A percentile compares a stretch with the other conserved stretches of the same genome.
phyloP scores from a whole-genome alignment of 2,113 vertebrate genomes.

The Onychostoma macrolepis region DNA sequence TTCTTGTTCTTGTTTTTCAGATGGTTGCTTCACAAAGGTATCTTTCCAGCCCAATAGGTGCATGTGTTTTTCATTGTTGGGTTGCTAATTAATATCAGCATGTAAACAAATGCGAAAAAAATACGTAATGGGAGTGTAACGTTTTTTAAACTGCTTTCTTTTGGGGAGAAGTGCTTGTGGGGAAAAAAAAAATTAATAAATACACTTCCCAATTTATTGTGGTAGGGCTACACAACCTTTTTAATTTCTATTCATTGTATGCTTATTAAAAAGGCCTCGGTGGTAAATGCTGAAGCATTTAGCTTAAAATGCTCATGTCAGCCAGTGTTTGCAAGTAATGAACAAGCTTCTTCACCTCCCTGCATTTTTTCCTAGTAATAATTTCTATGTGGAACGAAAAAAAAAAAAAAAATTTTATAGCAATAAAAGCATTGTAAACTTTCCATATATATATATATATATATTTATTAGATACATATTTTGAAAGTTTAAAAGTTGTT shows the following conservation, averaged over 20 bases:
- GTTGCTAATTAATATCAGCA: constrained; percentile 24
- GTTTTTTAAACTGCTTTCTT: not conserved
- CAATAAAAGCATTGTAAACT: not conserved
- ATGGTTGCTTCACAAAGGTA: not conserved
- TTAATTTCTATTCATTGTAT: not conserved
- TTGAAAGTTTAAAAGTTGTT: not conserved
- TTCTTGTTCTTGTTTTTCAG: not conserved
- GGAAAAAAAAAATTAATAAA: not conserved
- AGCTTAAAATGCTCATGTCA: not conserved
- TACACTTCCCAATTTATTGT: not conserved
- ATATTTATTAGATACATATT: not conserved
- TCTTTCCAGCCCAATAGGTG: constrained; percentile 17
- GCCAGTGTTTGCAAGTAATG: not conserved
- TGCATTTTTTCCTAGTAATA: not conserved
- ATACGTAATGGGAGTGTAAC: not conserved
- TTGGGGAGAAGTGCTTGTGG: not conserved
- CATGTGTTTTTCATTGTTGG: constrained; percentile 4
- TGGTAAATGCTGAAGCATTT: not conserved
- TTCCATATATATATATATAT: not conserved
- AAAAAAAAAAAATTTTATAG: not conserved
- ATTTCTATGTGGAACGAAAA: not conserved
- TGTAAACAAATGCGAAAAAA: not conserved
- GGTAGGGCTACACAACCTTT: not conserved
- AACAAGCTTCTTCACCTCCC: not conserved
- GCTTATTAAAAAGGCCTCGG: not conserved